Conservation (phyloP, 2,888 invertebrate species). For the Pasiphila rectangulata region DNA sequence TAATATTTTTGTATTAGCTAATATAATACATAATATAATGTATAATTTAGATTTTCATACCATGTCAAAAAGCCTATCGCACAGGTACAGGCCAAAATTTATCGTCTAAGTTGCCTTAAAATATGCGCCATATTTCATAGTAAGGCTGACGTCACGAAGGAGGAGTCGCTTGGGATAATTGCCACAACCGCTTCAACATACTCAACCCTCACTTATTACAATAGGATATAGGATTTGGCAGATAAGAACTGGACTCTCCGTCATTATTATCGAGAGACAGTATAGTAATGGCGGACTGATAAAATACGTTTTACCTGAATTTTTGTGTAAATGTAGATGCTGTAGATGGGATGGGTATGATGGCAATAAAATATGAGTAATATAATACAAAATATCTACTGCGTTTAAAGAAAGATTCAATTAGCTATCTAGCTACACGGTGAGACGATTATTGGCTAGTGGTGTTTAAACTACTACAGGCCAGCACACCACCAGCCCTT, state of each 20-base stretch:
- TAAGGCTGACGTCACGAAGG: conserved; percentile 15
- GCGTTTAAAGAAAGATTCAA: too few species aligned
- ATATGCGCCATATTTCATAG: conserved; percentile 8
- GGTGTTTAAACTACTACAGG: too few species aligned
- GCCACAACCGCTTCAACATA: conserved; percentile 25
- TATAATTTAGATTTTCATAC: too few species aligned
- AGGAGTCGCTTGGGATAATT: conserved; percentile 29
- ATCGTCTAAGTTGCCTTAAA: not conserved
- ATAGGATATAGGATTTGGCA: conserved; percentile 22
- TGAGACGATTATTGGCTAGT: too few species aligned
- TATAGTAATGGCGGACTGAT: conserved; percentile 16
- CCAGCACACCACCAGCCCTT: too few species aligned
- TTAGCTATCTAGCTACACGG: too few species aligned
- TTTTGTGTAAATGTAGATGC: not conserved
- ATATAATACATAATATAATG: too few species aligned
- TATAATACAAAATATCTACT: too few species aligned
- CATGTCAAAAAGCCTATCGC: too few species aligned
- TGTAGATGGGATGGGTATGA: not conserved
- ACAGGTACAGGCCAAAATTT: not conserved
- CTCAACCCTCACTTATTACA: conserved; percentile 24
- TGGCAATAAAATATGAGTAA: not conserved
- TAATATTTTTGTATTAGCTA: too few species aligned
- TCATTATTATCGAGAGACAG: too few species aligned
- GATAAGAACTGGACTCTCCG: too few species aligned
- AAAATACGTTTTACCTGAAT: conserved; percentile 8